Percentiles rank a stretch among this genome's conserved stretches.
Evolutionary conservation across 2,797 vertebrate genomes (phyloP).

Genomic region (Cyclura pinguis): DNA sequence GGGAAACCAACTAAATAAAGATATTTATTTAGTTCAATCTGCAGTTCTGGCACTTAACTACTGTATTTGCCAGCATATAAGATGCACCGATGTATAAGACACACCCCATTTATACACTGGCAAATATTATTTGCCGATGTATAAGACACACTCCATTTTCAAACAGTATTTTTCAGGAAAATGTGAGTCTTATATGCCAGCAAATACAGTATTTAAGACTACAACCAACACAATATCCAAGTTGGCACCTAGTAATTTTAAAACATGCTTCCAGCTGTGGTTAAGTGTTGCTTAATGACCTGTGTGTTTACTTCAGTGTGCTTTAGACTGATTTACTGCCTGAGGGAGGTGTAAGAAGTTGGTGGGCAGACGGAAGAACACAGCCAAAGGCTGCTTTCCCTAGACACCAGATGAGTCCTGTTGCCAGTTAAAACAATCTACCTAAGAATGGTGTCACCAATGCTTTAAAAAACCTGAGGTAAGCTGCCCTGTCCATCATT

Average conservation of each 20-base stretch:
- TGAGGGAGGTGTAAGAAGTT: not conserved
- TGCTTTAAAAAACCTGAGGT: not conserved
- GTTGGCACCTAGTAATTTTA: not conserved
- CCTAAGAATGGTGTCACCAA: not conserved
- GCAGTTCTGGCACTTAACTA: not conserved
- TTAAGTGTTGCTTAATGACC: not conserved
- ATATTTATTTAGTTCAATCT: not conserved
- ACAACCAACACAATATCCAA: not conserved
- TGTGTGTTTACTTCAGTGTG: not conserved
- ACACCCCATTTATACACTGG: too few species aligned
- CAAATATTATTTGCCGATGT: too few species aligned
- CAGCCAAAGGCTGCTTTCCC: not conserved
- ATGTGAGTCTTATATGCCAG: too few species aligned
- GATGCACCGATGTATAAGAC: too few species aligned
- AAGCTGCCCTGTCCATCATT: not conserved
- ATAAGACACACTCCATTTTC: too few species aligned
- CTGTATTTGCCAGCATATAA: too few species aligned
- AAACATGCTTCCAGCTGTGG: not conserved
- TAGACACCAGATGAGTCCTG: not conserved
- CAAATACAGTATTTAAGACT: not conserved
- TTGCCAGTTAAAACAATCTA: not conserved
- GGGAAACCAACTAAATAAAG: too few species aligned
- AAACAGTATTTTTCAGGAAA: too few species aligned
- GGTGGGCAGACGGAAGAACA: not conserved
- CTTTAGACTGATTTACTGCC: slow-evolving; percentile 8